Conservation (phyloP, 1,140 invertebrate genomes). For the Bombus affinis region DNA sequence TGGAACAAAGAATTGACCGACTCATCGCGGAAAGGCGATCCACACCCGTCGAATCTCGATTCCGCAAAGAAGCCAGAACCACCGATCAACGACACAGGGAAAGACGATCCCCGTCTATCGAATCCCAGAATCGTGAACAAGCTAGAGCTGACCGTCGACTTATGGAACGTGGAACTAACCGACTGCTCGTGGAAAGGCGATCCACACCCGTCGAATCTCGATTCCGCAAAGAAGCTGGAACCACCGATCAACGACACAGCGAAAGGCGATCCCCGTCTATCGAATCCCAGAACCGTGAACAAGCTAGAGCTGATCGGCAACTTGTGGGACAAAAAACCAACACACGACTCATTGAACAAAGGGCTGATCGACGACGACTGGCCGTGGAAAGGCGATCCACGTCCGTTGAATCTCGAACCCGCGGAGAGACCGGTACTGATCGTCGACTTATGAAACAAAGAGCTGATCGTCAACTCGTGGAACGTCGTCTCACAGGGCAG, state of each 20-base stretch:
- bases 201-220: background rate
- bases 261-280: background rate
- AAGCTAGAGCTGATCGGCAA: background rate
- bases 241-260: too few relatives aligned
- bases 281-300: accelerated
- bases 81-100: too few relatives aligned
- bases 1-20: background rate
- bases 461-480: background rate
- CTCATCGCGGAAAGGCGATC: too few relatives aligned
- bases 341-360: background rate
- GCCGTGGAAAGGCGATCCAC: too few relatives aligned
- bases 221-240: too few relatives aligned
- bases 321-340: background rate
- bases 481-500: slow-evolving; percentile 1
- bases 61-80: too few relatives aligned
- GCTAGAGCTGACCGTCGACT: too few relatives aligned
- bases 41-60: too few relatives aligned
- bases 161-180: accelerated
- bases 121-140: accelerated
- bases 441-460: background rate
- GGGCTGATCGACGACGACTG: background rate
- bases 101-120: too few relatives aligned
- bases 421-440: background rate
- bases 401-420: background rate
- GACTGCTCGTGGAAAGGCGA: background rate